Base-by-base conservation (phyloP, 2,888 invertebrate genomes). In the Erpobdella octoculata region DNA sequence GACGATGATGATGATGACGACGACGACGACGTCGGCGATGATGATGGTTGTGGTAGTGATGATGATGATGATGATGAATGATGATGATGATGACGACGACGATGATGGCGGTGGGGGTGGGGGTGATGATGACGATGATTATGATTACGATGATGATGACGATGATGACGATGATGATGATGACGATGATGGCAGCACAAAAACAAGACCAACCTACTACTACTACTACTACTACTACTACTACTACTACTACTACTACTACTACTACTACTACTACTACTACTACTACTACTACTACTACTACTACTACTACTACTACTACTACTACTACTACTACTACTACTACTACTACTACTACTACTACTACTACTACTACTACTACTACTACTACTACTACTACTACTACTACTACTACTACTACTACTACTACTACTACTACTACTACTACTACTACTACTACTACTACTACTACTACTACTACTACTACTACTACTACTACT, bases 21-120 rank as follows among this genome's bases (percentile, higher is more conserved):
- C 4, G 89, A 97, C 70, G 97, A 98, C 85, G 97, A 98, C 85
- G 95, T n/a, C n/a, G n/a, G n/a, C n/a, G n/a, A n/a, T n/a, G n/a
- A n/a, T n/a, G n/a, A n/a, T n/a, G 97, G 28, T 95, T 93, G 83
- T 90, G 87, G 84, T 89, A n/a, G 46, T 46, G 46, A 46, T 90
- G 80, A 90, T 91, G 76, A 88, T 77, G 64, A 90, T 91, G 83
- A 88, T 89, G 78, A 89, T 92, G 76, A 21, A 67, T 46, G 67
- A 37, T 18, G 53, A 48, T 9, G 18, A 9, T 48, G 53, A n/a
- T 9, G 28, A 9, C 25, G 62, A 58, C 25, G 59, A 58, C 9
- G 21, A 18, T 8, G 59, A 58, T 58, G 59, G 59, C 9, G 8
- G 59, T 12, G 33, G 28, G 62, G 62, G 31, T 62, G 3, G 62